phyloP scores from a whole-genome alignment of 2,888 invertebrate species.

The Cataglyphis albicans region DNA sequence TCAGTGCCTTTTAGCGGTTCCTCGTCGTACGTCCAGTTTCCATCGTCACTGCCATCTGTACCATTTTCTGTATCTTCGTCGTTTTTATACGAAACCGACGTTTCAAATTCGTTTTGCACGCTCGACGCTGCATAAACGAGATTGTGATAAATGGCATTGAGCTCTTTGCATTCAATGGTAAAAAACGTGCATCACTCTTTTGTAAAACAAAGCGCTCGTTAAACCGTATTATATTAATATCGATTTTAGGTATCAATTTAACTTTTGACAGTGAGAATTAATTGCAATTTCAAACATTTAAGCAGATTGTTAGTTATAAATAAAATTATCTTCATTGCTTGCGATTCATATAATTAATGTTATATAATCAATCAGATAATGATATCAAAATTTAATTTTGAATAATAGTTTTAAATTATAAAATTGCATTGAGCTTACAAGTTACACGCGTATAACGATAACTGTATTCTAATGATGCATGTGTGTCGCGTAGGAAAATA shows the following conservation, averaged over 20 bases:
- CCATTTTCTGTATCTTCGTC: conserved; percentile 83
- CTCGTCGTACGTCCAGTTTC: conserved; percentile 84
- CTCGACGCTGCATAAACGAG: conserved; percentile 79
- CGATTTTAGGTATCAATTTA: not conserved
- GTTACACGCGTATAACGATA: not conserved
- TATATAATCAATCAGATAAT: conserved; percentile 17
- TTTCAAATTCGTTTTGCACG: conserved; percentile 85
- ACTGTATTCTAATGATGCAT: not conserved
- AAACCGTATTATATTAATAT: conserved; percentile 6
- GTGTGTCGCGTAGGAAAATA: not conserved
- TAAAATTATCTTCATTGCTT: conserved; percentile 1
- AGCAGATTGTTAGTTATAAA: not conserved
- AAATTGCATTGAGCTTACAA: not conserved
- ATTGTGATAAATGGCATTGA: conserved; percentile 18
- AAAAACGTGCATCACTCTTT: conserved; percentile 1
- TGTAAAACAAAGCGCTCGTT: not conserved
- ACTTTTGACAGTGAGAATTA: conserved; percentile 6
- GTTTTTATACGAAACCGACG: conserved; percentile 82
- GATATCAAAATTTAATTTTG: not conserved
- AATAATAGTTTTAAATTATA: conserved; percentile 2
- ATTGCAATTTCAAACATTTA: conserved; percentile 14
- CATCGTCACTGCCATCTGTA: conserved; percentile 83
- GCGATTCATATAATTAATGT: not conserved
- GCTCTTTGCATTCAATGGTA: not conserved
- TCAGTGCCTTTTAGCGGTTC: conserved; percentile 84